Evolutionary conservation across 2,888 invertebrate species (phyloP), one percentile per base, ranked within the genome.

Genomic region (Rhaphigaster nebulosa): DNA sequence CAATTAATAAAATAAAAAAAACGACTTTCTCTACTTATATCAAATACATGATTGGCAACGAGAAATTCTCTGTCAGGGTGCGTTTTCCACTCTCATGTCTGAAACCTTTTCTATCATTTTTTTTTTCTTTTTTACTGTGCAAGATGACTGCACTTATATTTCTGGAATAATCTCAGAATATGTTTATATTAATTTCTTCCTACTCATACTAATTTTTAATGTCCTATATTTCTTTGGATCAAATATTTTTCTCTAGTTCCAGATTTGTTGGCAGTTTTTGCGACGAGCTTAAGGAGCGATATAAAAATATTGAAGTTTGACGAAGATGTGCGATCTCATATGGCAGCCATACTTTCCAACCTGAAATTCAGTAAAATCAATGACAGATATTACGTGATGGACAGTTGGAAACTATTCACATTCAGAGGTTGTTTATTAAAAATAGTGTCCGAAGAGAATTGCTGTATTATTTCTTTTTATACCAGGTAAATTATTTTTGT

Each of bases 311-410:
- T 45, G 84, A 45, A 84, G 10, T 84, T 84, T 45, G n/a, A 84
- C 34, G 84, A 84, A 45, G 13, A 84, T n/a, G 84, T 84, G 45
- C 13, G 45, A 26, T 45, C 26, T 84, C 13, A 84, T n/a, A 26
- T 84, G 26, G 26, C 10, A 20, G 12, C 84, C 26, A 41, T 84
- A n/a, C 41, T 84, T 41, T 84, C 84, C 10, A 84, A n/a, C 45
- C 45, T 84, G 13, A 84, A 84, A 45, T 84, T 84, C 26, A 84
- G 45, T 45, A 84, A 84, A 84, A 84, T 84, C 13, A 84, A 45
- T 84, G 84, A 84, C 3, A 84, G 1, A 13, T 84, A 84, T 45
- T 84, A 84, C 15, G 41, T 84, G 41, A n/a, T 41, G 41, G 84
- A 84, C 34, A 45, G 34, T 45, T 45, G 45, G 34, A 41, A 45